phyloP scores from a whole-genome alignment of 2,888 invertebrate species.

The Caenorhabditis afra region DNA sequence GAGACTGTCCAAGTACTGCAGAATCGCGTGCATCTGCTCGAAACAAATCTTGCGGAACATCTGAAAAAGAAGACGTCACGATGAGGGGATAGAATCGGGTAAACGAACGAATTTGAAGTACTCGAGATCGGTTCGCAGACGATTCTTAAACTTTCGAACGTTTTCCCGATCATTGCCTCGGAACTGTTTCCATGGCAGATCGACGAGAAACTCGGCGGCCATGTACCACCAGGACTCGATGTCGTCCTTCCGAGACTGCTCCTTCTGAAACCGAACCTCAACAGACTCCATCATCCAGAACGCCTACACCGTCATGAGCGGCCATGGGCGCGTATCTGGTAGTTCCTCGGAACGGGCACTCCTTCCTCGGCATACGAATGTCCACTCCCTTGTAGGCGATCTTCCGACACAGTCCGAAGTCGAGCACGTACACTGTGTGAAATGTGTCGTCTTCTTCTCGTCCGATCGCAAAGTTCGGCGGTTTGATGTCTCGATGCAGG shows the following conservation, averaged over 20 bases:
- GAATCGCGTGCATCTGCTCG: constrained; percentile 51
- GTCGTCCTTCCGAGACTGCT: constrained; percentile 65
- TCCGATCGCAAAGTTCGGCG: constrained; percentile 67
- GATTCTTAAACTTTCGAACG: constrained; percentile 32
- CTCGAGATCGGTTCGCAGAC: constrained; percentile 25
- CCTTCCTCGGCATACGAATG: constrained; percentile 51
- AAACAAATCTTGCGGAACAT: constrained; percentile 40
- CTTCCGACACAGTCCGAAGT: constrained; percentile 63
- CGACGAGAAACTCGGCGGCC: constrained; percentile 58
- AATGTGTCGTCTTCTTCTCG: constrained; percentile 46
- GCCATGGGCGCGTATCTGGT: constrained; percentile 61
- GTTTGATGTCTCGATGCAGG: constrained; percentile 65
- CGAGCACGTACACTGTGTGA: constrained; percentile 61
- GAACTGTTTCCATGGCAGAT: constrained; percentile 61
- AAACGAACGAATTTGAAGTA: constrained; percentile 25
- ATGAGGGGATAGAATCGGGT: neutral
- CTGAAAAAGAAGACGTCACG: constrained; percentile 17
- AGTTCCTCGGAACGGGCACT: constrained; percentile 62
- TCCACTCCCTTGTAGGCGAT: constrained; percentile 50
- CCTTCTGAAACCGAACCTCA: constrained; percentile 43
- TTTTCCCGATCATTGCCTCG: constrained; percentile 48
- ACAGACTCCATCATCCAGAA: neutral
- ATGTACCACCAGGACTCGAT: constrained; percentile 69
- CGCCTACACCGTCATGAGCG: constrained; percentile 46
- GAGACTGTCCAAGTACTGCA: constrained; percentile 54